Evolutionary conservation across 2,113 vertebrate species (phyloP), one percentile per base, ranked within the genome.

Genomic region (Rostratula benghalensis): DNA sequence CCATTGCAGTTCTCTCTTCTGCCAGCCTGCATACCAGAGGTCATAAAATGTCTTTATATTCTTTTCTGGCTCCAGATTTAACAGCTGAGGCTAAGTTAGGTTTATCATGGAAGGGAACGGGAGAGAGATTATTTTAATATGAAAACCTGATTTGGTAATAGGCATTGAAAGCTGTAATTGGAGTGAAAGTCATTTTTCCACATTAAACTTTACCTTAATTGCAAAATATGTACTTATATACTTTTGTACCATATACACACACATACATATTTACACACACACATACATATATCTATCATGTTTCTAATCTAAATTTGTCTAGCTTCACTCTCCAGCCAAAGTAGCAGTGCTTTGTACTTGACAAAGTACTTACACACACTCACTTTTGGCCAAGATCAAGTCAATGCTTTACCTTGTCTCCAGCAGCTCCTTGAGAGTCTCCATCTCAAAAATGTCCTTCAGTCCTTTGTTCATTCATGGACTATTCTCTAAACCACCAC

Each of bases 251-350:
- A 48, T 65, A 78, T 54, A 83, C 1, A 7, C 10, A 17, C 48
- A 8, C 80, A 37, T 39, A 60, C 73, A 79, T 65, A 78, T 64
- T 39, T 39, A 73, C 30, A 27, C 22, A 33, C 6, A 28, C 22
- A 57, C 35, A 76, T 27, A 80, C n/a, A n/a, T 61, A 54, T 70
- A 91, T 20, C 30, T 81, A 83, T 94, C 76, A 0, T 84, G 65
- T 93, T 95, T 93, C 93, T 87, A 46, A 45, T 94, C 84, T 95
- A 93, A 95, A 93, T 96, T 83, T 90, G 74, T 93, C 87, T 90
- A 74, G 78, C 78, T 93, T 95, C 92, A 60, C 74, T 95, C 82
- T 96, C 82, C 91, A 96, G 91, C 93, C 89, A 82, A 94, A 94
- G 94, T 60, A 95, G 83, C 93, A 89, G 61, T 78, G 95, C 89